Conservation (phyloP, 2,888 invertebrate genomes). For the Thumatha senex region DNA sequence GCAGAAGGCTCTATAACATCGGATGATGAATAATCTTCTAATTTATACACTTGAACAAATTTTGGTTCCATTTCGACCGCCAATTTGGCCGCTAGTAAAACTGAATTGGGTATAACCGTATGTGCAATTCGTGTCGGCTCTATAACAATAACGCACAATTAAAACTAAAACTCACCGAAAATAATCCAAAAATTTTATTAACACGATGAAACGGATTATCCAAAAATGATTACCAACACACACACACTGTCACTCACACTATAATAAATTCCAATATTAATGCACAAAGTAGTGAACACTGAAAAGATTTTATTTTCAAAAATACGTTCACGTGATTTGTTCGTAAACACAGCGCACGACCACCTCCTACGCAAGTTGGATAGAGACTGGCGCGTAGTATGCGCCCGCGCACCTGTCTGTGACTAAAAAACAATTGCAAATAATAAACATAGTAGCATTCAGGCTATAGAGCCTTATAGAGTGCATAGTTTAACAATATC, state of each 20-base stretch:
- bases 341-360: constrained; percentile 39
- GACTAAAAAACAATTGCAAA: constrained; percentile 75
- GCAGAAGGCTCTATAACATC: no score
- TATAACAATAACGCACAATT: constrained; percentile 37
- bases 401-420: constrained; percentile 65
- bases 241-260: constrained; percentile 27
- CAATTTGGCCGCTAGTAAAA: neutral
- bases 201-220: constrained; percentile 35
- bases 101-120: constrained; percentile 6
- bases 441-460: constrained; percentile 53
- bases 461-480: constrained; percentile 22
- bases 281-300: constrained; percentile 18
- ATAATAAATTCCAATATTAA: constrained; percentile 15
- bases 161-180: constrained; percentile 61
- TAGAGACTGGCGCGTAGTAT: constrained; percentile 61
- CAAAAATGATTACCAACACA: constrained; percentile 29
- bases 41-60: no score
- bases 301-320: constrained; percentile 20
- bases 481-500: constrained; percentile 35
- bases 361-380: constrained; percentile 61
- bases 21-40: no score
- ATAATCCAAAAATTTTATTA: constrained; percentile 32
- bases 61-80: no score
- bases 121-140: constrained; percentile 27
- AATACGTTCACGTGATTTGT: constrained; percentile 38